These are phyloP conservation scores for Tichodroma muraria DNA, from an alignment of 2,113 vertebrate species.

Conservation along the genomic window DNA sequence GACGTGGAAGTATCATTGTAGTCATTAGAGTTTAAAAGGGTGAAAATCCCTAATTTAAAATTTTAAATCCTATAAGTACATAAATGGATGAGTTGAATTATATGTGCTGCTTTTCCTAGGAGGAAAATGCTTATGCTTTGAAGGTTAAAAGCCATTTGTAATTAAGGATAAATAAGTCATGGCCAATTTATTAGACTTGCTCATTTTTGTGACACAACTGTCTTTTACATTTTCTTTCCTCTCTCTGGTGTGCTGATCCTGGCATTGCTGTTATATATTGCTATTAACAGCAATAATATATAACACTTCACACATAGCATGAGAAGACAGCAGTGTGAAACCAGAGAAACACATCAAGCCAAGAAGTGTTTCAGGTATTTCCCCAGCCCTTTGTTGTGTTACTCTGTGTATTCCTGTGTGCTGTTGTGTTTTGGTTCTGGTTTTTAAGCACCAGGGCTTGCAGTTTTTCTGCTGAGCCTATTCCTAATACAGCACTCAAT, in stretches of 20 bases:
- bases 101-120: background rate
- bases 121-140: background rate
- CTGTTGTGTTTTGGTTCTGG: background rate
- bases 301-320: too few species aligned
- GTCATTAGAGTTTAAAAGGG: background rate
- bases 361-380: background rate
- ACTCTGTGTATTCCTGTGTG: background rate
- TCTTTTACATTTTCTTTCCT: background rate
- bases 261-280: background rate
- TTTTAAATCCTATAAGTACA: background rate
- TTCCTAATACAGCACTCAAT: background rate
- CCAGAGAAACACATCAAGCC: background rate
- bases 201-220: background rate
- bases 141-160: background rate
- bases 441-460: background rate
- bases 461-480: background rate
- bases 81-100: background rate
- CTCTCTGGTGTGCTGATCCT: background rate
- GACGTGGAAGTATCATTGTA: background rate
- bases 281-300: background rate
- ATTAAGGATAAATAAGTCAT: background rate
- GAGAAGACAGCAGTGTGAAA: background rate
- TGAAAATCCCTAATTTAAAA: background rate
- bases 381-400: background rate
- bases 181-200: background rate